Conservation (phyloP, 2,888 invertebrate genomes). For the Mantis religiosa region DNA sequence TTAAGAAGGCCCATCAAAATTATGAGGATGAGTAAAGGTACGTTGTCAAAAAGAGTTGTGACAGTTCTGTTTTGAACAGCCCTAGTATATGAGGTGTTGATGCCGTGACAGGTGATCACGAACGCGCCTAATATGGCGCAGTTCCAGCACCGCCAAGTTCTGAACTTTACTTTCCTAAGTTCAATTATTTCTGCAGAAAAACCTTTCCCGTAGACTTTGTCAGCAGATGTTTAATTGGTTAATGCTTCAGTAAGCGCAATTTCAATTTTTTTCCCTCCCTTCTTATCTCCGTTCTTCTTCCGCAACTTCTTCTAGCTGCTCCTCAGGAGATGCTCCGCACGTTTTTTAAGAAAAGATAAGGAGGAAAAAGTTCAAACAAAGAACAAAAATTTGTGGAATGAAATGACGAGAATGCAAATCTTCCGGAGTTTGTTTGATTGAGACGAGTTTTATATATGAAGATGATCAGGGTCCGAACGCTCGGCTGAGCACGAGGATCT, state of each 20-base stretch:
- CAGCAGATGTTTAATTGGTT: slow-evolving; percentile 13
- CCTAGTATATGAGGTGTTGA: too few relatives aligned
- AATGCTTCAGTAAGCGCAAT: not conserved
- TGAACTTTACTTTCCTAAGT: not conserved
- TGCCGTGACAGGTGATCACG: not conserved
- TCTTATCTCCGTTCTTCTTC: not conserved
- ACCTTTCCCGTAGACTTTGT: not conserved
- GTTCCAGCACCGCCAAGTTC: not conserved
- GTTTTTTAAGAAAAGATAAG: not conserved
- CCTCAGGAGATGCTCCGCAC: not conserved
- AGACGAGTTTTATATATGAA: not conserved
- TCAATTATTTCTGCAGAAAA: not conserved
- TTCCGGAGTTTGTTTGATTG: not conserved
- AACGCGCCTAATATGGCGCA: not conserved
- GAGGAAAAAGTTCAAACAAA: not conserved
- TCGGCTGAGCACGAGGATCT: not conserved
- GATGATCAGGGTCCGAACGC: not conserved
- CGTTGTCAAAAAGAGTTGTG: too few relatives aligned
- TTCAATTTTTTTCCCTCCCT: not conserved
- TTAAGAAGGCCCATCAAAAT: too few relatives aligned
- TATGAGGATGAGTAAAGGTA: too few relatives aligned
- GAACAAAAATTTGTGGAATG: not conserved
- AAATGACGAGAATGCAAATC: not conserved
- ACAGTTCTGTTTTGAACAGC: too few relatives aligned
- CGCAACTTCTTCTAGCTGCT: not conserved